Percentiles rank a stretch among this genome's conserved stretches.
Evolutionary conservation across 2,797 vertebrate genomes (phyloP).

Genomic region (Botia kubotai): DNA sequence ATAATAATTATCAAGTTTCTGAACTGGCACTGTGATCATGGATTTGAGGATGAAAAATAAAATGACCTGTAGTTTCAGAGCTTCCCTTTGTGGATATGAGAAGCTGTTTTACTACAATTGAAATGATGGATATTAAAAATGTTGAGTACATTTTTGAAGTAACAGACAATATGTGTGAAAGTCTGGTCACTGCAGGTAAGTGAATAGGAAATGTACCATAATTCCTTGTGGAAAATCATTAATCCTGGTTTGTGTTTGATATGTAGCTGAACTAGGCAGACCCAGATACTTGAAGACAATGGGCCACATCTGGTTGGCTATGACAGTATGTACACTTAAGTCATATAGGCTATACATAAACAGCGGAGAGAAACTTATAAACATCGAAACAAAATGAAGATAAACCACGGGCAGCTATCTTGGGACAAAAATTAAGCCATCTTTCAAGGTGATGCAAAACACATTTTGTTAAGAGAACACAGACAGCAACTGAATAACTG

Average conservation of each 20-base stretch:
- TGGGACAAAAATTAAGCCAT: constrained; percentile 64
- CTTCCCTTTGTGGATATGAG: not conserved
- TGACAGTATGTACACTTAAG: constrained; percentile 51
- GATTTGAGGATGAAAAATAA: not conserved
- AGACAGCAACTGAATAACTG: not conserved
- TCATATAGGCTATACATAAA: constrained; percentile 53
- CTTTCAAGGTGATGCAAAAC: constrained; percentile 69
- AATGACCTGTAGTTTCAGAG: not conserved
- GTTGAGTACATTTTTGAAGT: not conserved
- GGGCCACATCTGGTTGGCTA: constrained; percentile 39
- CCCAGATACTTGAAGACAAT: constrained; percentile 37
- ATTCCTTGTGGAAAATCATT: constrained; percentile 2
- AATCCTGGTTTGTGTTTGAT: constrained; percentile 23
- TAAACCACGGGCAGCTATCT: constrained; percentile 59
- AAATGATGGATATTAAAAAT: not conserved
- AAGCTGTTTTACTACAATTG: not conserved
- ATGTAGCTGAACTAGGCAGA: constrained; percentile 32
- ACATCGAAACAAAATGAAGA: constrained; percentile 45
- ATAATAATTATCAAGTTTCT: constrained; percentile 45
- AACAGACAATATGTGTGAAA: not conserved
- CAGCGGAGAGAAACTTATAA: constrained; percentile 53
- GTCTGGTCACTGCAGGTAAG: not conserved
- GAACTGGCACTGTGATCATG: constrained; percentile 35
- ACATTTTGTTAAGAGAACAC: not conserved
- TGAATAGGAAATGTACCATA: not conserved